A percentile compares a stretch with the other conserved stretches of the same genome.
phyloP scores from a whole-genome alignment of 2,113 vertebrate species.

The Pipra filicauda region DNA sequence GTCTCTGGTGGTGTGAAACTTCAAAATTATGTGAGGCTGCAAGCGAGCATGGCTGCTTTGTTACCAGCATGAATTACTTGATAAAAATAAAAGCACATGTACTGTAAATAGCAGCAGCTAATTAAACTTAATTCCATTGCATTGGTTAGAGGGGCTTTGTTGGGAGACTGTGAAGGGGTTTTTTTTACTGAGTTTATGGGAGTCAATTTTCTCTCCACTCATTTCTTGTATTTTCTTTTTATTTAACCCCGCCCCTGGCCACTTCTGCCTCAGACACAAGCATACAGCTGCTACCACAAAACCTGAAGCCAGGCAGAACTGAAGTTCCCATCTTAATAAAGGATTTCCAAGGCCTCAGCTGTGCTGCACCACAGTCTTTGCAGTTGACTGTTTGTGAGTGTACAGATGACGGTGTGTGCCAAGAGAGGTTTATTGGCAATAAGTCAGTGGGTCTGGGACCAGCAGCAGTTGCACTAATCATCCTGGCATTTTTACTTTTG shows the following conservation, averaged over 20 bases:
- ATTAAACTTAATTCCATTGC: neutral
- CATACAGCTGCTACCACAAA: conserved; percentile 46
- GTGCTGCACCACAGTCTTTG: conserved; percentile 64
- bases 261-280: conserved; percentile 59
- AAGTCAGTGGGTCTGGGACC: conserved; percentile 57
- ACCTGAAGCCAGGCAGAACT: conserved; percentile 30
- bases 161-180: neutral
- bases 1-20: neutral
- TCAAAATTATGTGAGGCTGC: neutral
- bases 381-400: conserved; percentile 67
- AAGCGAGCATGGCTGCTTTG: neutral
- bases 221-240: neutral
- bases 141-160: neutral
- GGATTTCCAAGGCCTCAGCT: conserved; percentile 75
- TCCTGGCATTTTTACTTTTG: conserved; percentile 74
- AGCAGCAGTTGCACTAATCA: conserved; percentile 66
- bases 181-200: neutral
- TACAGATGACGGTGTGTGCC: neutral
- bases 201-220: neutral
- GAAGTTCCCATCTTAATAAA: conserved; percentile 64
- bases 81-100: neutral
- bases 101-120: neutral
- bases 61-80: neutral
- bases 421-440: rapidly evolving
- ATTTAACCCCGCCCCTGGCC: neutral